Evolutionary conservation across 1,140 invertebrate genomes (phyloP).

Genomic region (Plectus sambesii): DNA sequence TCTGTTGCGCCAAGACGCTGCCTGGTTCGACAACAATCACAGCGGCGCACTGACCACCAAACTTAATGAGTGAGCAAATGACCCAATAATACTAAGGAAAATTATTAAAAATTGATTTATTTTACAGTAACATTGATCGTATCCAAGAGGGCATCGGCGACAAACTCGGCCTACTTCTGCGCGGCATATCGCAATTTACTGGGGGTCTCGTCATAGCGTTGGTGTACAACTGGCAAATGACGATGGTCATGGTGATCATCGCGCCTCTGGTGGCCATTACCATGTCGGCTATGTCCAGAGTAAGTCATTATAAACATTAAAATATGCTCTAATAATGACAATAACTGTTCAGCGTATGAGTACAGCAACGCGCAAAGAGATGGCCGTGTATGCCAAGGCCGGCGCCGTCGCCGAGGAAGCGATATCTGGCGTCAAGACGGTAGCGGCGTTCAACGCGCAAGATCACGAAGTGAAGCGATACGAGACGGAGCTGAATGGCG

Average conservation of each 20-base stretch:
- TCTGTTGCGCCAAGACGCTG: slow-evolving; percentile 70
- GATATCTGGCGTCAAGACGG: slow-evolving; percentile 61
- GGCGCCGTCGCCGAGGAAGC: slow-evolving; percentile 70
- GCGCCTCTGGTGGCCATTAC: slow-evolving; percentile 21
- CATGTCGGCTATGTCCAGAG: slow-evolving; percentile 17
- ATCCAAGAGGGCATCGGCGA: slow-evolving; percentile 76
- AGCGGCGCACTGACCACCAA: slow-evolving; percentile 72
- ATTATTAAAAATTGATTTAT: not conserved
- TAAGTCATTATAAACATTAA: too few relatives aligned
- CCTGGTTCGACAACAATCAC: slow-evolving; percentile 76
- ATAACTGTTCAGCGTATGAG: slow-evolving; percentile 31
- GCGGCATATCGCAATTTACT: slow-evolving; percentile 40
- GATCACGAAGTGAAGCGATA: slow-evolving; percentile 53
- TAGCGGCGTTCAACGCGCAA: slow-evolving; percentile 69
- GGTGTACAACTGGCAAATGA: slow-evolving; percentile 27
- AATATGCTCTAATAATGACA: too few relatives aligned
- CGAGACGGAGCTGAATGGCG: slow-evolving; percentile 20
- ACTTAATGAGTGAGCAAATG: slow-evolving; percentile 67
- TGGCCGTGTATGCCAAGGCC: slow-evolving; percentile 63
- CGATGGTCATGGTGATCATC: slow-evolving; percentile 27
- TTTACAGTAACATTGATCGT: slow-evolving; percentile 67
- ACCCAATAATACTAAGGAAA: slow-evolving; percentile 11
- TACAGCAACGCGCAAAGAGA: slow-evolving; percentile 56
- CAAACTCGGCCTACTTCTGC: slow-evolving; percentile 67
- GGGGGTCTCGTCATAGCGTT: slow-evolving; percentile 30